These are phyloP conservation scores for Echinops telfairi DNA, from an alignment of 2,113 vertebrate genomes.

Conservation along the genomic window DNA sequence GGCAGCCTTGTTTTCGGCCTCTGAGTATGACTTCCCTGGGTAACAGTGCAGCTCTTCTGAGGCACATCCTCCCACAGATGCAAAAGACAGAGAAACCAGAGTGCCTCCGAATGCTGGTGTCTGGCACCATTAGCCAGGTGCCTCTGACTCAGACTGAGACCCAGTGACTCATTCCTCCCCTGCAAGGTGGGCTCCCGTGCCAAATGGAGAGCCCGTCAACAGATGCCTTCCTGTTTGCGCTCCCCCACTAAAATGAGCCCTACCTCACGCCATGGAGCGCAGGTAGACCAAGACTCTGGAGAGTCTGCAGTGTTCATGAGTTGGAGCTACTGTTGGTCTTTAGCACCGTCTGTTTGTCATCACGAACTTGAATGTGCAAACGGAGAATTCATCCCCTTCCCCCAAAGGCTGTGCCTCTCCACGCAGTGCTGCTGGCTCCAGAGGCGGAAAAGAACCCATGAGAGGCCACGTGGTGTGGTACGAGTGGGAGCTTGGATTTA, in stretches of 20 bases:
- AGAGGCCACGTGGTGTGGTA: accelerated
- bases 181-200: background rate
- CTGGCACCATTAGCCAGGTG: background rate
- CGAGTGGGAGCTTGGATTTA: background rate
- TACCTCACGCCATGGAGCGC: background rate
- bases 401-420: background rate
- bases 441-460: background rate
- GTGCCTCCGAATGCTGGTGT: background rate
- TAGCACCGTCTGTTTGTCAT: background rate
- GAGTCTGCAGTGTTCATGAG: background rate
- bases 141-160: background rate
- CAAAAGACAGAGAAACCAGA: background rate
- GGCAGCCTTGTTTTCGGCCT: background rate
- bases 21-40: background rate
- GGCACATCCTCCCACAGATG: background rate
- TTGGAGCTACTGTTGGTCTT: background rate
- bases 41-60: background rate
- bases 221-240: constrained; percentile 11
- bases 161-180: background rate
- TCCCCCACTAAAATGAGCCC: background rate
- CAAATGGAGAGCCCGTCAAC: background rate
- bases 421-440: background rate
- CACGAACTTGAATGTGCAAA: background rate
- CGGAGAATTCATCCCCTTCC: background rate
- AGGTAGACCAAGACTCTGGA: background rate